Percentiles rank a stretch among this genome's conserved stretches.
Evolutionary conservation across 1,140 invertebrate genomes (phyloP).

Genomic region (Drosophila parvula): DNA sequence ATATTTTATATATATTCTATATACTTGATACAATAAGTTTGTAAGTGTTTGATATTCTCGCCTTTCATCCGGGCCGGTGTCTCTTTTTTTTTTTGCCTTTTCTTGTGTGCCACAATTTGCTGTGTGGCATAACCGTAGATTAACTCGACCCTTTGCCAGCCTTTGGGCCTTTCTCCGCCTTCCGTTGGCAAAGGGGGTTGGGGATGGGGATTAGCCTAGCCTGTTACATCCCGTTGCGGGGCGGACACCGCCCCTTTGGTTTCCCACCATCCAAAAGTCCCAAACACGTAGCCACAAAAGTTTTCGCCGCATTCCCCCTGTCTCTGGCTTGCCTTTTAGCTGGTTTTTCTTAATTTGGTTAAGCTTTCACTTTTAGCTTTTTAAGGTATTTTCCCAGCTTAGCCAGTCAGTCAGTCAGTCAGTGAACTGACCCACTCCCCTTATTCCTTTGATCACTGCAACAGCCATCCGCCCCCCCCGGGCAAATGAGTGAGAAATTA

Average conservation of each 20-base stretch:
- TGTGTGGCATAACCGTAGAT: conserved; percentile 54
- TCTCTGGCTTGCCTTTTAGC: neutral
- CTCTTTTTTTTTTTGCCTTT: neutral
- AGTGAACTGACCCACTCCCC: conserved; percentile 8
- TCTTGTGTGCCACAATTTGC: conserved; percentile 30
- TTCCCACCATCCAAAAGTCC: neutral
- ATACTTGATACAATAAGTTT: neutral
- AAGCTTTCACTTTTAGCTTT: conserved; percentile 53
- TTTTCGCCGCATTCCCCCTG: conserved; percentile 22
- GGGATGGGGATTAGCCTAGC: conserved; percentile 43
- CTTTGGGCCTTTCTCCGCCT: conserved; percentile 17
- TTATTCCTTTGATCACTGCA: conserved; percentile 15
- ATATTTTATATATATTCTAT: conserved; percentile 2
- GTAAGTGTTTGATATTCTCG: conserved; percentile 4
- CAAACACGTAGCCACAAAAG: conserved; percentile 51
- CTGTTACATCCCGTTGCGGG: conserved; percentile 7
- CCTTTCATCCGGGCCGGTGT: conserved; percentile 5
- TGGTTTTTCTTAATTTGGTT: conserved; percentile 44
- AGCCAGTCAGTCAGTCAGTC: conserved; percentile 16
- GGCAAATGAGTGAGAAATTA: conserved; percentile 33
- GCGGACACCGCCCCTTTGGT: neutral
- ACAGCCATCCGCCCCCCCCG: conserved; percentile 1
- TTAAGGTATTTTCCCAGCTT: conserved; percentile 57
- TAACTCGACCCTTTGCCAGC: conserved; percentile 67
- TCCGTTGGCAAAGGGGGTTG: neutral